These are phyloP conservation scores for Sciurus vulgaris DNA, from an alignment of 2,797 vertebrate species.

Conservation along the genomic window DNA sequence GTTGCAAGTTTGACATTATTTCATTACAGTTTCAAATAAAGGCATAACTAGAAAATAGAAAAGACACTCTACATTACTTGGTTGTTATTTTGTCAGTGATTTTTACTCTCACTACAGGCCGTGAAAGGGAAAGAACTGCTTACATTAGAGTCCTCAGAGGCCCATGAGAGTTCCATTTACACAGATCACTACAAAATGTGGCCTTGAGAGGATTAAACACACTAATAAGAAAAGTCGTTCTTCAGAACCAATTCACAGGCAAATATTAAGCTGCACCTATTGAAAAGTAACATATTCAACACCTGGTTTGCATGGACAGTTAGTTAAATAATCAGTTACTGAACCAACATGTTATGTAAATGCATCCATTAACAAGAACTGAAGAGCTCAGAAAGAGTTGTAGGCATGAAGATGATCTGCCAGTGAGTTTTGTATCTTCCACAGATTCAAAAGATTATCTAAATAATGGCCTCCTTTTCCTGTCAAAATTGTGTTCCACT, in stretches of 20 bases:
- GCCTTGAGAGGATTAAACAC: not conserved
- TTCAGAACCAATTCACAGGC: slow-evolving; percentile 57
- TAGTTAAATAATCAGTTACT: not conserved
- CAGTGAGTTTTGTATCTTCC: not conserved
- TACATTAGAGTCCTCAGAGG: slow-evolving; percentile 29
- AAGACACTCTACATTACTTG: slow-evolving; percentile 59
- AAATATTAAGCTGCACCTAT: slow-evolving; percentile 49
- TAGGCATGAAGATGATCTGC: not conserved
- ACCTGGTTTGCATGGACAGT: not conserved
- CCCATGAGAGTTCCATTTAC: not conserved
- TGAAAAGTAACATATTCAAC: slow-evolving; percentile 13
- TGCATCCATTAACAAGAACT: not conserved
- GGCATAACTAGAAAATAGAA: slow-evolving; percentile 75
- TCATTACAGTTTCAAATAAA: slow-evolving; percentile 74
- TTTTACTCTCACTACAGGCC: slow-evolving; percentile 67
- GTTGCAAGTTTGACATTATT: slow-evolving; percentile 74
- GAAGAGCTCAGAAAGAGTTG: not conserved
- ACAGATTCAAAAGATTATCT: slow-evolving; percentile 15
- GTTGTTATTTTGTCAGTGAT: slow-evolving; percentile 67
- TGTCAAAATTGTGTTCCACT: slow-evolving; percentile 52
- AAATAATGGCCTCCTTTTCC: slow-evolving; percentile 23
- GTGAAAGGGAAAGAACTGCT: slow-evolving; percentile 68
- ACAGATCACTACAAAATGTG: slow-evolving; percentile 48
- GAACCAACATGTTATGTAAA: not conserved
- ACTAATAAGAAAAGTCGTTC: slow-evolving; percentile 61